phyloP scores from a whole-genome alignment of 2,888 invertebrate species.

The Pyrrhosoma nymphula region DNA sequence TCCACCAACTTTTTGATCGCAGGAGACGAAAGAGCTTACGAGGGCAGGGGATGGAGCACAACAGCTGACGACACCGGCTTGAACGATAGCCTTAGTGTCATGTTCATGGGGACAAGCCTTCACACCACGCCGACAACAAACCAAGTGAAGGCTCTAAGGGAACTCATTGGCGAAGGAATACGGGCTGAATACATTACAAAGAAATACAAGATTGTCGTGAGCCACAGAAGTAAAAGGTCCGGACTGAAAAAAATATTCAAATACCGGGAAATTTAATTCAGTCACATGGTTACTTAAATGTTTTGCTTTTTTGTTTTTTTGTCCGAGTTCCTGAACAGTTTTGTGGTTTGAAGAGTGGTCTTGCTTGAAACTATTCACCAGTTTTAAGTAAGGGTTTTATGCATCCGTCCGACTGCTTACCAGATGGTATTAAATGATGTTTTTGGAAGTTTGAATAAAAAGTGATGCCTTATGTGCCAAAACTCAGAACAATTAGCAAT shows the following conservation, averaged over 20 bases:
- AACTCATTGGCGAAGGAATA: not conserved
- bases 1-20: not conserved
- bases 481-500: too few species aligned
- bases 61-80: not conserved
- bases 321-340: too few species aligned
- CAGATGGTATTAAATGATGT: too few species aligned
- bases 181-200: not conserved
- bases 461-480: too few species aligned
- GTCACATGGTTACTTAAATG: too few species aligned
- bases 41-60: not conserved
- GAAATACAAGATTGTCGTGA: not conserved
- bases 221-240: not conserved
- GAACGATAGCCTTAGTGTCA: not conserved
- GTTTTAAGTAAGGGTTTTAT: too few species aligned
- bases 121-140: not conserved
- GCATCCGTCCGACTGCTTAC: too few species aligned
- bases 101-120: not conserved
- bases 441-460: too few species aligned
- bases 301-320: too few species aligned
- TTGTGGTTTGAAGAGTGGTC: too few species aligned
- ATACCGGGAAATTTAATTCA: too few species aligned
- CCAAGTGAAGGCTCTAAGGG: not conserved
- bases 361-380: too few species aligned
- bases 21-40: not conserved
- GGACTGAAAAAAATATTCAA: not conserved